Base-by-base conservation (phyloP, 1,140 invertebrate species). In the Aradophagus sp. region DNA sequence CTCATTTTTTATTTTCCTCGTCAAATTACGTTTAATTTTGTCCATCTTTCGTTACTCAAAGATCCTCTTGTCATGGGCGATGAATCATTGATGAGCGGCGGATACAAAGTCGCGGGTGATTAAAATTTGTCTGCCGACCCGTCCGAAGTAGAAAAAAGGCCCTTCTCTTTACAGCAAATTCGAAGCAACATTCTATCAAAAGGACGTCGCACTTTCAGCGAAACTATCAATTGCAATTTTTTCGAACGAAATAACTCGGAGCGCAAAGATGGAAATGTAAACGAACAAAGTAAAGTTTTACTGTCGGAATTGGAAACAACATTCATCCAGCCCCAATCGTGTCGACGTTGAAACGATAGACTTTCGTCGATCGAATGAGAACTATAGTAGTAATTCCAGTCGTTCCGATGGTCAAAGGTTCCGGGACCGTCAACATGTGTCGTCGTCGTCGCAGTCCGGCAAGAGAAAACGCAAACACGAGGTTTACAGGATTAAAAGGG, bases 391-490 rank as follows among this genome's bases (percentile, higher is more conserved):
- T 77, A 79, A 77, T 79, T 77, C 72, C 66, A 70, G 72, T 73
- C 69, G 70, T 69, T 71, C 62, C 53, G 62, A 35, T 53, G 74
- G 75, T 78, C 73, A 78, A 78, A 77, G 75, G 77, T 77, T 69
- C 63, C 70, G 38, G 59, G 52, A 67, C 59, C 63, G 63, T 63
- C 63, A 73, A 65, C 58, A 69, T 63, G 48, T 68, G 70, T 68
- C 65, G 56, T 29, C 50, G 62, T 34, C 55, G 56, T 61, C 41
- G 71, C 62, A 42, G 69, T 55, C 41, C 63, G 36, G 29, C 59
- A 58, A 29, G 75, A 79, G 77, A 79, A 79, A 79, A 79, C 74
- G 76, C 76, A 77, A 77, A 77, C 74, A 76, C 48, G 71, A 76
- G 72, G 62, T 63, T 65, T 65, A 73, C 56, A 66, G 74, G 76